These are phyloP conservation scores for Clanis bilineata DNA, from an alignment of 2,888 invertebrate species.

Conservation along the genomic window DNA sequence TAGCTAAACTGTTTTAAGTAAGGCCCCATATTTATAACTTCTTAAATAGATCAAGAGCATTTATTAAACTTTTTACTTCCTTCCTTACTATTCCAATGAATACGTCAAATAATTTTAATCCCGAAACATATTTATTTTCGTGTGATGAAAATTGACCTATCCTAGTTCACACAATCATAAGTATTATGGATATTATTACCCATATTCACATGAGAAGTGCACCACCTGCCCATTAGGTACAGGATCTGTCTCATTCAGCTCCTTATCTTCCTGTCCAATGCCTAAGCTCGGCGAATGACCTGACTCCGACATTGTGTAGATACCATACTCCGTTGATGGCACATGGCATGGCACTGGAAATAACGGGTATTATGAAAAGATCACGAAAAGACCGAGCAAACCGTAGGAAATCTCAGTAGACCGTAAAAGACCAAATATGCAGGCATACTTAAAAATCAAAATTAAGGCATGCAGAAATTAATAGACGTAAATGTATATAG, in stretches of 20 bases:
- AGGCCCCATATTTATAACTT: no score
- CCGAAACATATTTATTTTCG: no score
- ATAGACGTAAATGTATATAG: not conserved
- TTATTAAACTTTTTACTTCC: no score
- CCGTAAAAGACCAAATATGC: not conserved
- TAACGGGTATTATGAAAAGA: not conserved
- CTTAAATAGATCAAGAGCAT: no score
- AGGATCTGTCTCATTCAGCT: conserved; percentile 82
- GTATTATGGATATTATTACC: conserved; percentile 65
- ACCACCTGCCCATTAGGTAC: conserved; percentile 87
- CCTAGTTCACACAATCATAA: no score
- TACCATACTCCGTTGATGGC: conserved; percentile 86
- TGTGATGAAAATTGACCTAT: no score
- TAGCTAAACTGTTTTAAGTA: no score
- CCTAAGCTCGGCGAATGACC: conserved; percentile 48
- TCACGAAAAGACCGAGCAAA: not conserved
- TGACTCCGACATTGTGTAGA: conserved; percentile 81
- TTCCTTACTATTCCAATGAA: no score
- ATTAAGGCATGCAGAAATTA: not conserved
- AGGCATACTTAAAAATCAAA: not conserved
- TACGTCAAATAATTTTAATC: no score
- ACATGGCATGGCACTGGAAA: conserved; percentile 86
- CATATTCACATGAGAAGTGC: conserved; percentile 88
- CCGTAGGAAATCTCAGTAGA: not conserved
- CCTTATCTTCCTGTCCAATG: conserved; percentile 70